These are phyloP conservation scores for Clepsis dumicolana DNA, from an alignment of 2,888 invertebrate genomes.

Conservation along the genomic window DNA sequence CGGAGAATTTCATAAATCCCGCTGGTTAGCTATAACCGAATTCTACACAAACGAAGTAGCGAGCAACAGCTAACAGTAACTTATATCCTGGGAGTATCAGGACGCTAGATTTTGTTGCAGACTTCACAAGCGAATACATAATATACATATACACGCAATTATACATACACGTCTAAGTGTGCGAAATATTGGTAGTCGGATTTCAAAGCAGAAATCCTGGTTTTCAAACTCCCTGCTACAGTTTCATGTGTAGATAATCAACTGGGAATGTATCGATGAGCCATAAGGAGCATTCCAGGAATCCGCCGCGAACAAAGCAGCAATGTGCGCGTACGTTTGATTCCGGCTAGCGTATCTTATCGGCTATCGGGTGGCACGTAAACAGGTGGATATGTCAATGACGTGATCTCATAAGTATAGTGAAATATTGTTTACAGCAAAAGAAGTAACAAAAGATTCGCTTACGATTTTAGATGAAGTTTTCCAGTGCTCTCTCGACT, in stretches of 20 bases:
- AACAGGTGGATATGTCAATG: slow-evolving; percentile 37
- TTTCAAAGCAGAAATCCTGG: background rate
- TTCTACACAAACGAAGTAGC: too few species aligned
- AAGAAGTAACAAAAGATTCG: too few species aligned
- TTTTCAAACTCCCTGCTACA: background rate
- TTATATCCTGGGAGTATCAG: too few species aligned
- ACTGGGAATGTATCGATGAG: slow-evolving; percentile 10
- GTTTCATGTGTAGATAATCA: background rate
- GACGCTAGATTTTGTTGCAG: too few species aligned
- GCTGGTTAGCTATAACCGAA: too few species aligned
- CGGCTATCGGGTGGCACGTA: slow-evolving; percentile 17
- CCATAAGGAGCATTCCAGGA: slow-evolving; percentile 10
- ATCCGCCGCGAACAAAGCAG: slow-evolving; percentile 28
- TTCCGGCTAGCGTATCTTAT: slow-evolving; percentile 39
- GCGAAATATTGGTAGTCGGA: too few species aligned
- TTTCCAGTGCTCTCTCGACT: too few species aligned
- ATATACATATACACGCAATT: too few species aligned
- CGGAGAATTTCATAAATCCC: too few species aligned
- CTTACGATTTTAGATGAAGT: background rate
- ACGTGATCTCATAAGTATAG: slow-evolving; percentile 32
- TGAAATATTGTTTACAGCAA: background rate
- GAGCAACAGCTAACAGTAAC: too few species aligned
- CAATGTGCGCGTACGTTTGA: slow-evolving; percentile 19
- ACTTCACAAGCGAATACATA: too few species aligned
- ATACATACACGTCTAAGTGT: too few species aligned